Conservation (phyloP, 2,888 invertebrate genomes). For the Pycnomerus fuliginosus region DNA sequence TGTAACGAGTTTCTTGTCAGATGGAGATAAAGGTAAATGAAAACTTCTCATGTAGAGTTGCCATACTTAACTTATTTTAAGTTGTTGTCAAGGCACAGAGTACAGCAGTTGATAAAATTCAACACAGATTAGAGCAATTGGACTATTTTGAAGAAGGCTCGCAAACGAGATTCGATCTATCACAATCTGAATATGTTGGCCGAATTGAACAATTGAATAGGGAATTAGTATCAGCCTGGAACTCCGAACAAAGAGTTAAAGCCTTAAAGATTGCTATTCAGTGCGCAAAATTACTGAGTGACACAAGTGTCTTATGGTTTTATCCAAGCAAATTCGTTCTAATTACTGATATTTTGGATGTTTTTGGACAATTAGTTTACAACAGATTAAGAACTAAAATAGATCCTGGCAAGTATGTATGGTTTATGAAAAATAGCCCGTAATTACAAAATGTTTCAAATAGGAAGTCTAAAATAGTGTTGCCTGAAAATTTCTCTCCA, state of each 20-base stretch:
- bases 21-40: slow-evolving; percentile 81
- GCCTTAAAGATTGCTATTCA: slow-evolving; percentile 96
- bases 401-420: slow-evolving; percentile 52
- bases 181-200: slow-evolving; percentile 75
- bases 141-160: slow-evolving; percentile 93
- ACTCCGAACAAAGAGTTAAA: slow-evolving; percentile 90
- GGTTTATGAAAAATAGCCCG: slow-evolving; percentile 1
- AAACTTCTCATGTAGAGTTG: too few species aligned
- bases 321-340: slow-evolving; percentile 98
- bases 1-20: slow-evolving; percentile 82
- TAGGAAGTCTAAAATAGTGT: slow-evolving; percentile 40
- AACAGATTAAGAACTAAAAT: slow-evolving; percentile 78
- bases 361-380: slow-evolving; percentile 88
- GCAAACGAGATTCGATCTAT: slow-evolving; percentile 82
- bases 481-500: slow-evolving; percentile 71
- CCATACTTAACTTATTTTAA: slow-evolving; percentile 55
- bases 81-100: slow-evolving; percentile 80
- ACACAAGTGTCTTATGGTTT: slow-evolving; percentile 87
- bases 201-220: slow-evolving; percentile 89
- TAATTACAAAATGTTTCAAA: too few species aligned
- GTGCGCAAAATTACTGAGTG: slow-evolving; percentile 90
- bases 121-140: slow-evolving; percentile 86
- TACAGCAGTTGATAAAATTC: slow-evolving; percentile 82
- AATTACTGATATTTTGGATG: slow-evolving; percentile 93
- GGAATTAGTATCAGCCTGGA: slow-evolving; percentile 90